Conservation (phyloP, 2,888 invertebrate genomes). For the Omphaloscelis lunosa region DNA sequence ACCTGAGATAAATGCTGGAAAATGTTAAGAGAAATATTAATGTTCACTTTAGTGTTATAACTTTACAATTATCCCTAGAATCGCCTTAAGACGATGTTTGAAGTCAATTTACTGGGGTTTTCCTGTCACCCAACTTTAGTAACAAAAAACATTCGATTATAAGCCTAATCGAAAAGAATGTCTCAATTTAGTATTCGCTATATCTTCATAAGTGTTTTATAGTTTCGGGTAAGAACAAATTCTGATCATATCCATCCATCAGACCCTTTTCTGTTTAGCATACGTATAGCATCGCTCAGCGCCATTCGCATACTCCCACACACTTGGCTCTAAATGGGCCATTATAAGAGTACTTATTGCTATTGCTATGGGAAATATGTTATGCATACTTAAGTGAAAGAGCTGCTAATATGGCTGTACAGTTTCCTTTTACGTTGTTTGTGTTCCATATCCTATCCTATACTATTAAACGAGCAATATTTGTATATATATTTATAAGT, state of each 20-base stretch:
- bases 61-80: not conserved
- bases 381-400: slow-evolving; percentile 55
- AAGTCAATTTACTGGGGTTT: not conserved
- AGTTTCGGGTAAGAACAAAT: slow-evolving; percentile 64
- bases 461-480: too few relatives aligned
- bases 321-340: slow-evolving; percentile 62
- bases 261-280: slow-evolving; percentile 80
- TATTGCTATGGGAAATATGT: slow-evolving; percentile 60
- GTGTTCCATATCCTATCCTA: too few relatives aligned
- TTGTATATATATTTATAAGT: too few relatives aligned
- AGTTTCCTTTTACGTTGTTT: slow-evolving; percentile 10
- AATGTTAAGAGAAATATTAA: slow-evolving; percentile 30
- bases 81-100: not conserved
- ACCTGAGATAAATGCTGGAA: slow-evolving; percentile 1
- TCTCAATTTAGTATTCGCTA: slow-evolving; percentile 11
- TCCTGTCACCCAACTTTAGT: not conserved
- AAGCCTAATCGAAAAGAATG: not conserved
- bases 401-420: slow-evolving; percentile 32
- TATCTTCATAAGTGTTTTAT: slow-evolving; percentile 39
- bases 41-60: slow-evolving; percentile 8
- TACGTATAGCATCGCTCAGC: slow-evolving; percentile 82
- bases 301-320: slow-evolving; percentile 71
- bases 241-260: slow-evolving; percentile 75
- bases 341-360: slow-evolving; percentile 63
- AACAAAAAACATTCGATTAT: not conserved